phyloP scores from a whole-genome alignment of 2,797 vertebrate species.

The Aeoliscus strigatus region DNA sequence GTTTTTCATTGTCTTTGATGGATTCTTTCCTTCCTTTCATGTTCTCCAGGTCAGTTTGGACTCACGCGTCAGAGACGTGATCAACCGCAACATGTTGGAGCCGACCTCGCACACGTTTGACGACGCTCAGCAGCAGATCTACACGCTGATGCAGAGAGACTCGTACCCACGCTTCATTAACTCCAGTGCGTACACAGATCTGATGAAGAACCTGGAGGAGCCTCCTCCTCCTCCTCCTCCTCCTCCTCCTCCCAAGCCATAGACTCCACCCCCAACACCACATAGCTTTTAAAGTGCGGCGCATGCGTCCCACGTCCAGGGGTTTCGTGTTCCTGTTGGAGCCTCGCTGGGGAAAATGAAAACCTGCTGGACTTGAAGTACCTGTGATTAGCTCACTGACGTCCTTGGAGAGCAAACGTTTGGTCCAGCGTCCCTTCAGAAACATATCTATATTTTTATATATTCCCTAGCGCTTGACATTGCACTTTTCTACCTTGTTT shows the following conservation, averaged over 20 bases:
- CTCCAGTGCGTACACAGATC: slow-evolving; percentile 86
- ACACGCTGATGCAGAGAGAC: slow-evolving; percentile 99
- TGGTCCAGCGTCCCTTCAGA: slow-evolving; percentile 35
- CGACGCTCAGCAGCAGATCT: slow-evolving; percentile 96
- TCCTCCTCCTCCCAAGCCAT: slow-evolving; percentile 50
- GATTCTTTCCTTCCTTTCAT: not conserved
- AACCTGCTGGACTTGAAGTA: slow-evolving; percentile 56
- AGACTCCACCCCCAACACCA: slow-evolving; percentile 39
- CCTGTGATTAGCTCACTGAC: slow-evolving; percentile 56
- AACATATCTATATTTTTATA: slow-evolving; percentile 75
- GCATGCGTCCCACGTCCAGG: slow-evolving; percentile 52
- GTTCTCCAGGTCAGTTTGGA: slow-evolving; percentile 89
- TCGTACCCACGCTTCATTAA: slow-evolving; percentile 95
- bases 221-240: slow-evolving; percentile 17
- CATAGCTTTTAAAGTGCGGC: slow-evolving; percentile 44
- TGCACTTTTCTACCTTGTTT: slow-evolving; percentile 76
- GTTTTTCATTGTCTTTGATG: not conserved
- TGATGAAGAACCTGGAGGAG: slow-evolving; percentile 76
- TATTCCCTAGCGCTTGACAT: slow-evolving; percentile 66
- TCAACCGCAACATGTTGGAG: slow-evolving; percentile 93
- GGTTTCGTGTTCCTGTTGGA: slow-evolving; percentile 41
- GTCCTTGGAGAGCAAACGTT: slow-evolving; percentile 57
- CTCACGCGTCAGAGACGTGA: slow-evolving; percentile 89
- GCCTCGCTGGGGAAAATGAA: slow-evolving; percentile 52
- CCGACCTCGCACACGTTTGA: slow-evolving; percentile 92